Evolutionary conservation across 2,888 invertebrate genomes (phyloP).

Genomic region (Baronia brevicornis): DNA sequence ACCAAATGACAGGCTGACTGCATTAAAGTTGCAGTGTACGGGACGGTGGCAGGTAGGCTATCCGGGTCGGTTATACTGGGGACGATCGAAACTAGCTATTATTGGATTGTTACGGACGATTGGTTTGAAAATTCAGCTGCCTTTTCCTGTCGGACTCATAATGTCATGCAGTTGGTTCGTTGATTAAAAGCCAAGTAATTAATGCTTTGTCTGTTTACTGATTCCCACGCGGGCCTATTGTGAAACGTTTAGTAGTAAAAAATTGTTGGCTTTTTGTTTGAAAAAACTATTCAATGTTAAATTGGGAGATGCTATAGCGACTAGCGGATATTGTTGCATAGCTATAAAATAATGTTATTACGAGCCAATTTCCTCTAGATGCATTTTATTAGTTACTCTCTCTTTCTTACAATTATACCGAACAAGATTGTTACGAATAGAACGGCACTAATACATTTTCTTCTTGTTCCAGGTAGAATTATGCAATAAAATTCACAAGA

Average conservation of each 20-base stretch:
- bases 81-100: conserved; percentile 66
- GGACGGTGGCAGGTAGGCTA: conserved; percentile 44
- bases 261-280: neutral
- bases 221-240: conserved; percentile 25
- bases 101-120: conserved; percentile 55
- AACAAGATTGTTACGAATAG: conserved; percentile 25
- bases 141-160: conserved; percentile 31
- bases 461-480: conserved; percentile 75
- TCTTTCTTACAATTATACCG: conserved; percentile 17
- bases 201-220: conserved; percentile 28
- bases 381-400: neutral
- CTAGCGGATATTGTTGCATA: neutral
- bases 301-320: neutral
- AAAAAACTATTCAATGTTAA: neutral
- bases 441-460: conserved; percentile 66
- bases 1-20: conserved; percentile 53
- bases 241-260: conserved; percentile 2
- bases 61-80: conserved; percentile 64
- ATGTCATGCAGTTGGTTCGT: conserved; percentile 26
- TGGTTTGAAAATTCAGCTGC: conserved; percentile 45
- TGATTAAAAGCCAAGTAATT: conserved; percentile 36
- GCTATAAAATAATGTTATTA: conserved; percentile 6
- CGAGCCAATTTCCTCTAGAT: conserved; percentile 2
- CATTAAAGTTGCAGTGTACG: conserved; percentile 61
- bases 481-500: conserved; percentile 71